Evolutionary conservation across 1,140 invertebrate species (phyloP), one percentile per base, ranked within the genome.

Genomic region (Battus philenor): DNA sequence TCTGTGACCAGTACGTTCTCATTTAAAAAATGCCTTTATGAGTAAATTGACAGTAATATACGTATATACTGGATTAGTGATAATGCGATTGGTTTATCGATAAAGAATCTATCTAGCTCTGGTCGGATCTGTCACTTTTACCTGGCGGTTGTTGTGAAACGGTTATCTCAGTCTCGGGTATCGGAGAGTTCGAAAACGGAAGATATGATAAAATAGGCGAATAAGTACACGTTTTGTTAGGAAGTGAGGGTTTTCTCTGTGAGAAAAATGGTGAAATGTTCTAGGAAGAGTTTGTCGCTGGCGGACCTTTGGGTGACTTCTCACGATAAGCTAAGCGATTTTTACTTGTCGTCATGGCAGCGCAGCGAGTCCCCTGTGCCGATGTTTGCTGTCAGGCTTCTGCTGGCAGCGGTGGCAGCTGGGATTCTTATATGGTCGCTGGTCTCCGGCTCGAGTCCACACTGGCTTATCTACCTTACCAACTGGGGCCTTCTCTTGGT

Each of bases 391-490:
- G 88, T 90, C 47, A 86, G 91, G 13, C 76, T 89, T 69, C 3
- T 87, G 1, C 67, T 91, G 13, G 79, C 87, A 1, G 87, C 88
- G 64, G 39, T 86, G 1, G 58, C 72, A 3, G 20, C 68, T 15
- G 68, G 47, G 9, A 71, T 80, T 27, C 87, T 88, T 43, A 84
- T 87, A n/a, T 90, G 45, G 85, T 88, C 48, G 67, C 81, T 68
- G 18, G 71, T 61, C 50, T 4, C 48, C 50, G 44, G 53, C 5
- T 22, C 45, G 41, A 50, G 49, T 16, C 62, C 47, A 10, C 87
- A 88, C 51, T 93, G 91, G 91, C 72, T 89, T 2, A 90, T 92
- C 20, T 93, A 90, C 64, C 83, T 93, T n/a, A 93, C 91, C 6
- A 90, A 93, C 59, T 93, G 91, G 91, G 91, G 91, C 6, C 76